Conservation (phyloP, 2,113 vertebrate genomes). For the Oreamnos americanus region DNA sequence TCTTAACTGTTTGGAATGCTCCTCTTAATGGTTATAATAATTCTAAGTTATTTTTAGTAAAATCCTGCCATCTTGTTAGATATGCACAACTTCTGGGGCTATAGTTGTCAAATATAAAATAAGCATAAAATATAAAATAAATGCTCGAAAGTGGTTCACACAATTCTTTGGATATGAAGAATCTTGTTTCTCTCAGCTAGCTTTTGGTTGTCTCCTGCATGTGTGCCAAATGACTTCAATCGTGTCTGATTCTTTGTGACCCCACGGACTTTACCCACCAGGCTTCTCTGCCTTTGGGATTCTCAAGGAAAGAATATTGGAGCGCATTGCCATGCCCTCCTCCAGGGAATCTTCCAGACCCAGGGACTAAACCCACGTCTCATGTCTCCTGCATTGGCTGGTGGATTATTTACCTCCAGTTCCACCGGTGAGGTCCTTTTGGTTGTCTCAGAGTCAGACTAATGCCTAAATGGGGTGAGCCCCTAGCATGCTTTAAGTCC, state of each 20-base stretch:
- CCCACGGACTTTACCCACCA: background rate
- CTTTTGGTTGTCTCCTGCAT: background rate
- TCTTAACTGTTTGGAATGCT: background rate
- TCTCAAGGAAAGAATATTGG: background rate
- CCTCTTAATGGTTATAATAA: background rate
- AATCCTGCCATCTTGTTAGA: background rate
- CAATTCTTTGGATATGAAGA: background rate
- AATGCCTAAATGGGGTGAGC: fast-evolving
- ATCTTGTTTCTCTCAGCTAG: background rate
- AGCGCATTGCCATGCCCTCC: background rate
- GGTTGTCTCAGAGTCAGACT: background rate
- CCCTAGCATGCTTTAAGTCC: background rate
- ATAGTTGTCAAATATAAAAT: background rate
- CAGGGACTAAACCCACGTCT: background rate
- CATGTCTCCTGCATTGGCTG: background rate
- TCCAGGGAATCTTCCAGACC: background rate
- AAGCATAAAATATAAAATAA: background rate
- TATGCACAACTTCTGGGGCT: background rate
- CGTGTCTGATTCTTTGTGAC: fast-evolving
- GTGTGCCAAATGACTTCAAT: background rate
- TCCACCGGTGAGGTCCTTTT: background rate
- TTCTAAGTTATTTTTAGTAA: background rate
- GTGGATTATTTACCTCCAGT: background rate
- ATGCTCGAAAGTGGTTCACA: background rate
- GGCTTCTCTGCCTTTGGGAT: background rate